Evolutionary conservation across 2,113 vertebrate genomes (phyloP).

Genomic region (Ceyx melanurus): DNA sequence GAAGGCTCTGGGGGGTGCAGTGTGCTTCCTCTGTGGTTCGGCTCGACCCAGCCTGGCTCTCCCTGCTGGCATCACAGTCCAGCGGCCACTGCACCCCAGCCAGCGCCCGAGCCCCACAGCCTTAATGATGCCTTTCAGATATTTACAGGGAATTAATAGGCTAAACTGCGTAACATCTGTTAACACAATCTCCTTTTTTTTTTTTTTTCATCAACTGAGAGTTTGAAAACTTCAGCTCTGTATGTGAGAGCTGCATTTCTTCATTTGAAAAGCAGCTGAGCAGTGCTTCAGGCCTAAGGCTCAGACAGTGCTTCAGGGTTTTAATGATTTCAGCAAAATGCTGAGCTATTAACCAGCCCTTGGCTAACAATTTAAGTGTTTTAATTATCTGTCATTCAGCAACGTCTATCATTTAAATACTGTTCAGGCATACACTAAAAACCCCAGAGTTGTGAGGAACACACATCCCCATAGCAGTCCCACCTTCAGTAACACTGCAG

Average conservation of each 20-base stretch:
- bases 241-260: not conserved
- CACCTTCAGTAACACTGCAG: too few species aligned
- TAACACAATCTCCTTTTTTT: not conserved
- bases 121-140: not conserved
- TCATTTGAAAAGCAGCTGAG: not conserved
- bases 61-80: not conserved
- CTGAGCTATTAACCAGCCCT: not conserved
- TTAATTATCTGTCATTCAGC: not conserved
- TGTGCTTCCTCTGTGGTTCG: not conserved
- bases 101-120: not conserved
- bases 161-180: not conserved
- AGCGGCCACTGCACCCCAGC: not conserved
- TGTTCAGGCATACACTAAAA: not conserved
- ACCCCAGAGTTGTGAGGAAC: too few species aligned
- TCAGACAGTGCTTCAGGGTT: not conserved
- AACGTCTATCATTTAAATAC: not conserved
- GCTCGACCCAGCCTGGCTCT: not conserved
- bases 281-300: not conserved
- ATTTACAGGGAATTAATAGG: not conserved
- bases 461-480: too few species aligned
- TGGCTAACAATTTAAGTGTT: not conserved
- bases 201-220: not conserved
- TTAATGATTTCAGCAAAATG: not conserved
- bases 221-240: not conserved
- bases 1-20: not conserved